These are phyloP conservation scores for Drosophila pegasa DNA, from an alignment of 2,888 invertebrate species.

Conservation along the genomic window DNA sequence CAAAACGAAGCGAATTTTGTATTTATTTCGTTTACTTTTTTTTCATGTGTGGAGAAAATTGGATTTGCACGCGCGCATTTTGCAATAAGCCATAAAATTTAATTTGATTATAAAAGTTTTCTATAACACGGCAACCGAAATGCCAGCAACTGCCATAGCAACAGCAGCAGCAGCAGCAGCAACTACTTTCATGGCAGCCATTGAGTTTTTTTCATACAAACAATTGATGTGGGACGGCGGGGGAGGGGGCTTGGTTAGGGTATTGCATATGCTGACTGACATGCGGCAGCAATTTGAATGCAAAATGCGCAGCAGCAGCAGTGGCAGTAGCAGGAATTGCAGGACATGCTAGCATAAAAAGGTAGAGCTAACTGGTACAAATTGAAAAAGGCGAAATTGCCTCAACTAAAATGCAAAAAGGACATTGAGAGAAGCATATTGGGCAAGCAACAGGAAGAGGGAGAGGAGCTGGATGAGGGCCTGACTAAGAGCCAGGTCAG, in stretches of 20 bases:
- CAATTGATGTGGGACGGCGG: slow-evolving; percentile 6
- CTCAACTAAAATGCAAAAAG: slow-evolving; percentile 65
- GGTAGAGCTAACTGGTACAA: slow-evolving; percentile 42
- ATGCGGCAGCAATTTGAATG: slow-evolving; percentile 67
- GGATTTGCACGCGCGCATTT: slow-evolving; percentile 75
- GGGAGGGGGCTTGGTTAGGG: neutral
- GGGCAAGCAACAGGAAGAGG: slow-evolving; percentile 5
- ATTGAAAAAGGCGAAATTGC: slow-evolving; percentile 67
- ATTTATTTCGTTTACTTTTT: neutral
- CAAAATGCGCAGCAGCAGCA: slow-evolving; percentile 55
- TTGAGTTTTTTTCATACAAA: slow-evolving; percentile 25
- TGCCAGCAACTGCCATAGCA: slow-evolving; percentile 25
- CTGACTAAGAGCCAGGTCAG: slow-evolving; percentile 3
- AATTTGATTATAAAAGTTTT: slow-evolving; percentile 79
- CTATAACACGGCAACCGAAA: slow-evolving; percentile 55
- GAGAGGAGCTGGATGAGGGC: neutral
- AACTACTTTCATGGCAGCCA: slow-evolving; percentile 26
- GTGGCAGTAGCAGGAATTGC: slow-evolving; percentile 39
- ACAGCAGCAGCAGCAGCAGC: slow-evolving; percentile 4
- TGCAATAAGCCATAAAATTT: slow-evolving; percentile 79
- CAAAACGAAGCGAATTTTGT: slow-evolving; percentile 13
- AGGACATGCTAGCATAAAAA: slow-evolving; percentile 19
- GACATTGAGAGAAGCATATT: slow-evolving; percentile 55
- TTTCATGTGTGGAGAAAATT: slow-evolving; percentile 60
- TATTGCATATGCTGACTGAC: slow-evolving; percentile 73